Conservation (phyloP, 2,113 vertebrate species). For the Bambusicola thoracicus region DNA sequence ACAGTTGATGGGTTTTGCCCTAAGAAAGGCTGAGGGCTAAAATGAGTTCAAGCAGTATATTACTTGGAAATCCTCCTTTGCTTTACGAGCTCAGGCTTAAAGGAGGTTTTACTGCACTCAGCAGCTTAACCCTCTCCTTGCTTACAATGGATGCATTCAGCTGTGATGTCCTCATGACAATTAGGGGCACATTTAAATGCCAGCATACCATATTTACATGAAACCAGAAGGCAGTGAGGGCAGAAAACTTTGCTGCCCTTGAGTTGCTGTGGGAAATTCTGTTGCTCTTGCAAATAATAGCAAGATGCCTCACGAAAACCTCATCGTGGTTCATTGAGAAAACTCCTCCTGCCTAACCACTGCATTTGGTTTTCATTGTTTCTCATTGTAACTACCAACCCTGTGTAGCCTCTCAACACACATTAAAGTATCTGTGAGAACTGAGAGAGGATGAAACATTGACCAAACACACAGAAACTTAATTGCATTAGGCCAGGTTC, state of each 20-base stretch:
- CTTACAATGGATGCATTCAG: fast-evolving
- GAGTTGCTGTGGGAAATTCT: fast-evolving
- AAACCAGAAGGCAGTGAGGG: neutral
- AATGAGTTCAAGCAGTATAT: slow-evolving; percentile 1
- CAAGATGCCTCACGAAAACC: neutral
- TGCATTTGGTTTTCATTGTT: neutral
- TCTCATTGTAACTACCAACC: neutral
- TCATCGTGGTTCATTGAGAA: neutral
- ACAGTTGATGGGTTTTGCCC: slow-evolving; percentile 37
- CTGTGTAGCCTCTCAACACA: neutral
- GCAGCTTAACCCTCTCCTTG: neutral
- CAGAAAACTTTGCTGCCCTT: neutral
- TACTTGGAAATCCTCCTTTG: slow-evolving; percentile 13
- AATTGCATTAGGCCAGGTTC: neutral
- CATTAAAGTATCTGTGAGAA: neutral
- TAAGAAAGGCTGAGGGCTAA: slow-evolving; percentile 35
- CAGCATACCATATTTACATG: fast-evolving
- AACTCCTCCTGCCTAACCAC: neutral
- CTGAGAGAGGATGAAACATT: neutral
- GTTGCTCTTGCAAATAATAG: neutral
- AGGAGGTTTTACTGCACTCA: neutral
- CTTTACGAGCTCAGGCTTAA: neutral
- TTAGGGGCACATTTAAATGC: neutral
- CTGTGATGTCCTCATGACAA: fast-evolving
- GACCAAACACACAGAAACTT: neutral